Percentiles rank a stretch among this genome's conserved stretches.
Conservation (phyloP, 2,113 vertebrate genomes). For the Scophthalmus maximus region DNA sequence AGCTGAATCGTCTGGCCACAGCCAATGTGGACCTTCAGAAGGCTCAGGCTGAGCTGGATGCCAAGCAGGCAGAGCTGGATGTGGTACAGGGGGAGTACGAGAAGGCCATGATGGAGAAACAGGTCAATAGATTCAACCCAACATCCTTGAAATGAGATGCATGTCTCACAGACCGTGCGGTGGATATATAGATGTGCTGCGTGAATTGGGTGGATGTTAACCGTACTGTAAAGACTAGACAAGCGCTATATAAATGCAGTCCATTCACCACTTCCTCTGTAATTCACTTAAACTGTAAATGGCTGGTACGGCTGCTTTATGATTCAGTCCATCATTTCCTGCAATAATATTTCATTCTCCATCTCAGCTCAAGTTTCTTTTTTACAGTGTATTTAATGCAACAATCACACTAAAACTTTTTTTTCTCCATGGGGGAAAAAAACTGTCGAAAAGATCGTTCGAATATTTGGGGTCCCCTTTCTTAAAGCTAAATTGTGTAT, state of each 20-base stretch:
- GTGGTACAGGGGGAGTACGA: conserved; percentile 71
- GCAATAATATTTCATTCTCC: not conserved
- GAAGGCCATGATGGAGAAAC: conserved; percentile 76
- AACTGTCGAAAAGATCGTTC: too few species aligned
- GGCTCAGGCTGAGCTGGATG: conserved; percentile 75
- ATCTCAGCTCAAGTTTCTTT: not conserved
- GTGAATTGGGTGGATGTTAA: too few species aligned
- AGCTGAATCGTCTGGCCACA: conserved; percentile 67
- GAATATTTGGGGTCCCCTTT: too few species aligned
- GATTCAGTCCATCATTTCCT: not conserved
- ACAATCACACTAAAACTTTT: too few species aligned
- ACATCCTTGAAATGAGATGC: not conserved
- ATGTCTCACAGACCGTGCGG: too few species aligned
- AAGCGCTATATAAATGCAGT: too few species aligned
- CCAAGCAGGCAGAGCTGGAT: conserved; percentile 76
- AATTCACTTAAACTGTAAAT: not conserved
- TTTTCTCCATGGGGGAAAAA: too few species aligned
- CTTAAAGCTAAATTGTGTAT: too few species aligned
- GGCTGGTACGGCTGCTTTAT: not conserved
- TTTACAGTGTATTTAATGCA: too few species aligned
- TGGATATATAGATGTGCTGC: too few species aligned
- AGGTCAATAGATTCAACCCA: conserved; percentile 45
- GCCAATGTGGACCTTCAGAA: conserved; percentile 71
- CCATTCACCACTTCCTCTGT: conserved; percentile 2
- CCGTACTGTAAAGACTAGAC: too few species aligned